Base-by-base conservation (phyloP, 2,797 vertebrate species). In the Anas capensis region DNA sequence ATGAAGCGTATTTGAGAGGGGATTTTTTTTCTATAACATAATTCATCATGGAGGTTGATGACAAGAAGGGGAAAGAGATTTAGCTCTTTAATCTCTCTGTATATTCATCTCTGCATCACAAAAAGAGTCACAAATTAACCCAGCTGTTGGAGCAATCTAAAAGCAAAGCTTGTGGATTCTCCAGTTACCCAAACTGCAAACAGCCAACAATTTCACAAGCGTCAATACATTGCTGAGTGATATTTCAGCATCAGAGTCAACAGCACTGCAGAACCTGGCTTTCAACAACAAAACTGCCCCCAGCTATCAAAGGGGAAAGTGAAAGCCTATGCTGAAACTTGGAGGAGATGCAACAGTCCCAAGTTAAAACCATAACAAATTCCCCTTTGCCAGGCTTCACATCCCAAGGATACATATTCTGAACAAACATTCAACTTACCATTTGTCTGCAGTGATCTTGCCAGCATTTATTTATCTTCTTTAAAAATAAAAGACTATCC, bases 401-500 rank as follows among this genome's bases (percentile, higher is more conserved):
- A 60, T 20, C 44, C 64, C 78, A 60, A 58, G 51, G 29, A 68
- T 49, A 68, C 2, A 2, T 31, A 89, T 51, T 66, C 77, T 61
- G 78, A 90, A 89, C 24, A 78, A 90, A 77, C 27, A 44, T 42
- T 46, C 56, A n/a, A 91, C 98, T 97, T 94, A 98, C 98, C 98
- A 98, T 98, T 96, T 98, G 98, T 97, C 98, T 98, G 96, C 98
- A 98, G 75, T 98, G 98, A 88, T 98, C 97, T 87, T 98, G 98
- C 98, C 98, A 98, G 83, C 98, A 98, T 56, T 94, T 97, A 90
- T 96, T 97, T 89, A 97, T 97, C 95, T 98, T 97, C 97, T 97
- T 98, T 93, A 98, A 92, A 96, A 98, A 98, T 81, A 99, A 98
- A 92, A 99, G 98, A 86, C 98, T 99, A 97, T 99, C 99, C 97